Evolutionary conservation across 37 sponge, comb jelly and placozoan genomes (phyloP).

Genomic region (Tethya wilhelma): DNA sequence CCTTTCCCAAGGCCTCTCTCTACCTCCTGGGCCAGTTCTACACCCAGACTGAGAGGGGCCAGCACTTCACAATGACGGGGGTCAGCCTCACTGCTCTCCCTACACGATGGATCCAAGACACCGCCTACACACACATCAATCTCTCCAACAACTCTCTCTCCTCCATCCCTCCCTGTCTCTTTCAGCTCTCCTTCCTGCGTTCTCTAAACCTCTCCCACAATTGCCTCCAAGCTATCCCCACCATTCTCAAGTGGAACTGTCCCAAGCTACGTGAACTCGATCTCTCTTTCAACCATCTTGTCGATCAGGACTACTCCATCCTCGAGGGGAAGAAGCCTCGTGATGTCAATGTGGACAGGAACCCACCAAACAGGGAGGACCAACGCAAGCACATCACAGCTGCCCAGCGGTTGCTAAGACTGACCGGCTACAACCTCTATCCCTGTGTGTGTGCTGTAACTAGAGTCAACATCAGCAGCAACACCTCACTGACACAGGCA

Average conservation of each 20-base stretch:
- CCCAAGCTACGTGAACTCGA: conserved; percentile 52
- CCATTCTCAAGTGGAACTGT: conserved; percentile 65
- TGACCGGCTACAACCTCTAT: conserved; percentile 70
- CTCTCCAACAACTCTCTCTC: conserved; percentile 42
- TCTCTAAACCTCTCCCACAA: conserved; percentile 51
- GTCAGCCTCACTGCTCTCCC: conserved; percentile 26
- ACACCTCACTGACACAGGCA: conserved; percentile 44
- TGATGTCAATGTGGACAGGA: conserved; percentile 1
- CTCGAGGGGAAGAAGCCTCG: conserved; percentile 22
- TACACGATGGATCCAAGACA: conserved; percentile 10
- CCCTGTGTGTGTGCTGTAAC: conserved; percentile 53
- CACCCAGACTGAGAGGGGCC: not conserved
- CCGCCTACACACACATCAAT: conserved; percentile 45
- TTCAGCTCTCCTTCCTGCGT: conserved; percentile 38
- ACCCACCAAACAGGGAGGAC: conserved; percentile 8
- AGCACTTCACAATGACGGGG: conserved; percentile 30
- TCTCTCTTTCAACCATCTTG: conserved; percentile 46
- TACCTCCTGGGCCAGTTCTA: conserved; percentile 29
- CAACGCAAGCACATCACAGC: conserved; percentile 6
- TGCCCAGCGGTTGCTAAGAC: conserved; percentile 7
- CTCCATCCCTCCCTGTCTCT: conserved; percentile 38
- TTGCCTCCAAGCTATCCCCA: conserved; percentile 43
- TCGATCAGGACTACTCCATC: conserved; percentile 16
- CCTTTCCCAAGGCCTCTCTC: conserved; percentile 33
- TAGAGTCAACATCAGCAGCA: conserved; percentile 55